These are phyloP conservation scores for western clawed frog (Xenopus tropicalis) DNA, from an alignment of 2,113 vertebrate genomes.

Conservation along the genomic window UCB_Xtro_10.0 CM004443.2:165041001-165041500, in stretches of 20 bases:
- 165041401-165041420: slow-evolving; percentile 12
- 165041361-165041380: slow-evolving; percentile 5
- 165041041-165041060: slow-evolving; percentile 7
- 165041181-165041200: slow-evolving; percentile 43
- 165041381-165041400: slow-evolving; percentile 8
- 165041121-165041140: slow-evolving; percentile 24
- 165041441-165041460: slow-evolving; percentile 52
- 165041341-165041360: slow-evolving; percentile 5
- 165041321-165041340: slow-evolving; percentile 10
- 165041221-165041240: slow-evolving; percentile 22
- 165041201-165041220: slow-evolving; percentile 33
- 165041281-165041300: slow-evolving; percentile 10
- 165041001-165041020: slow-evolving; percentile 20
- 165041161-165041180: slow-evolving; percentile 36
- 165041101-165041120: slow-evolving; percentile 20
- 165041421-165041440: slow-evolving; percentile 49
- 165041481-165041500: slow-evolving; percentile 49
- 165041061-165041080: neutral
- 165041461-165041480: slow-evolving; percentile 51
- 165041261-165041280: slow-evolving; percentile 8
- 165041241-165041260: slow-evolving; percentile 19
- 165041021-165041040: slow-evolving; percentile 8
- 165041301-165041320: slow-evolving; percentile 16
- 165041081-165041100: slow-evolving; percentile 1
- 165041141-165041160: slow-evolving; percentile 15